phyloP scores from a whole-genome alignment of 2,888 invertebrate genomes.

The Eilema caniola region DNA sequence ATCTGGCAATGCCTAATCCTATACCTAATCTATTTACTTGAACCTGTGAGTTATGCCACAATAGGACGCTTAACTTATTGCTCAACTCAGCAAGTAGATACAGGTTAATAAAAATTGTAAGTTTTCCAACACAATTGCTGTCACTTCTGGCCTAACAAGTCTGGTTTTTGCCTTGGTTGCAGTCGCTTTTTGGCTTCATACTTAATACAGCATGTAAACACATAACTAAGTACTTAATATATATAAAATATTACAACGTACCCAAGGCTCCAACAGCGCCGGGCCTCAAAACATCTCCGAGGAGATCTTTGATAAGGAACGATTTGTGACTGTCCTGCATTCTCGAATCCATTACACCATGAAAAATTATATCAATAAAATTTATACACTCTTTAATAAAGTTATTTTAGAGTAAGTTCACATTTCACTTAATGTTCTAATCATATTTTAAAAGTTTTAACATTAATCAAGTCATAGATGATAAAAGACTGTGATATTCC shows the following conservation, averaged over 20 bases:
- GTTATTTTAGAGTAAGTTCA: background rate
- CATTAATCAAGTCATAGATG: background rate
- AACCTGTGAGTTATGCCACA: too few species aligned
- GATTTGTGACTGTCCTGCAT: slow-evolving; percentile 91
- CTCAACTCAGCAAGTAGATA: too few species aligned
- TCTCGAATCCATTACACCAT: slow-evolving; percentile 60
- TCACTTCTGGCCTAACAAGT: background rate
- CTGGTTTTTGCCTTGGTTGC: background rate
- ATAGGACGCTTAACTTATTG: too few species aligned
- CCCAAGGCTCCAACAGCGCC: slow-evolving; percentile 57
- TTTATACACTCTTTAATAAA: background rate
- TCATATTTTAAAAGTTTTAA: background rate
- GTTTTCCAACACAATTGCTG: background rate
- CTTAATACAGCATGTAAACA: background rate
- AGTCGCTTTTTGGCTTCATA: background rate
- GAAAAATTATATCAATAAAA: background rate
- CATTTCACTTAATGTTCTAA: slow-evolving; percentile 12
- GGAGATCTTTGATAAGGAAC: slow-evolving; percentile 93
- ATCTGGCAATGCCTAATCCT: too few species aligned
- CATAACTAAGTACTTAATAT: background rate
- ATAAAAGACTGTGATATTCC: background rate
- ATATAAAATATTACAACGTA: slow-evolving; percentile 37
- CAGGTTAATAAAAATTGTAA: background rate
- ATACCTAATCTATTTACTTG: too few species aligned
- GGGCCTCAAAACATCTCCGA: slow-evolving; percentile 90